These are phyloP conservation scores for Canis aureus DNA, from an alignment of 2,113 vertebrate genomes.

Conservation along the genomic window DNA sequence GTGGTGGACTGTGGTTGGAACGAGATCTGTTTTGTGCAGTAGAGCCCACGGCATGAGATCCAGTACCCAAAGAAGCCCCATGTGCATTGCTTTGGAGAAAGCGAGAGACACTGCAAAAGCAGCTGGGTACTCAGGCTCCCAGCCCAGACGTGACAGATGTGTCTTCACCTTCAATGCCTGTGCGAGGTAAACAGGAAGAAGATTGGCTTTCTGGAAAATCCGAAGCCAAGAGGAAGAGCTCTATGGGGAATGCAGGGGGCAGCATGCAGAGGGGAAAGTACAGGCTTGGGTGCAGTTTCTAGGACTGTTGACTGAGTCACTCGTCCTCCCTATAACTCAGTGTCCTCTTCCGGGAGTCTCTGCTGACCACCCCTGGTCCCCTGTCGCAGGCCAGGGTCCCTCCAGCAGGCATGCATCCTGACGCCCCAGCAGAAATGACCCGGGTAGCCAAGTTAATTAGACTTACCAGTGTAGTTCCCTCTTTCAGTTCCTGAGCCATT, in stretches of 20 bases:
- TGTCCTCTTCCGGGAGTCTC: not conserved
- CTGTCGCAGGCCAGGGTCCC: not conserved
- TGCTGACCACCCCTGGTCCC: rapidly evolving
- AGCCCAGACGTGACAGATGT: not conserved
- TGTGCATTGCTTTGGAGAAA: not conserved
- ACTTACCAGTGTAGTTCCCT: not conserved
- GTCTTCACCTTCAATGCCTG: not conserved
- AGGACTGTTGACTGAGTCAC: not conserved
- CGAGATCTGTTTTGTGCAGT: not conserved
- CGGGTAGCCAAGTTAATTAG: not conserved
- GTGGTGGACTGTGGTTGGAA: not conserved
- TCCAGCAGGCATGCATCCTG: rapidly evolving
- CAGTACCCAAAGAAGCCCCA: not conserved
- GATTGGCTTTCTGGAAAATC: not conserved
- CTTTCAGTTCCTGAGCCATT: not conserved
- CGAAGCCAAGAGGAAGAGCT: not conserved
- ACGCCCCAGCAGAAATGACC: not conserved
- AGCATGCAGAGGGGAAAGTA: rapidly evolving
- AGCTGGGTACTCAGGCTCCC: not conserved
- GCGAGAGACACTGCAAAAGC: not conserved
- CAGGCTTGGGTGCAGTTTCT: not conserved
- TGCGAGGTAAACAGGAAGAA: not conserved
- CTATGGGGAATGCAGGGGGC: not conserved
- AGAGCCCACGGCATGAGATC: not conserved
- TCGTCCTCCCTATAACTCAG: rapidly evolving